Conservation (phyloP, 2,113 vertebrate genomes). For the Pollimyrus isidori region DNA sequence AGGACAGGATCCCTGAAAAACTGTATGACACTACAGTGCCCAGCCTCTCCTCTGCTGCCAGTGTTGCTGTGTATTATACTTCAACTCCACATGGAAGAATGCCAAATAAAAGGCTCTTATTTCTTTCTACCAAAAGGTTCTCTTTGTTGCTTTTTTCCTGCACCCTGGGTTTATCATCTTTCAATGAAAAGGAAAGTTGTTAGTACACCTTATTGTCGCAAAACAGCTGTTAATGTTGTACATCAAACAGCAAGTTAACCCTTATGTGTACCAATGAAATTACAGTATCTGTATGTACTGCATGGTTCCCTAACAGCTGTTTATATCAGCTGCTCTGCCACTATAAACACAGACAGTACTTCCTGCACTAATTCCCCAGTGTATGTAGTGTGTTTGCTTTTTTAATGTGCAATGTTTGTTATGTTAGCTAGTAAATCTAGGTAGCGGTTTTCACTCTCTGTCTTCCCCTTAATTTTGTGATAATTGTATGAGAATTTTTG, state of each 20-base stretch:
- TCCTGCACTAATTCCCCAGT: not conserved
- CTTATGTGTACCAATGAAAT: not conserved
- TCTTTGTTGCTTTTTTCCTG: not conserved
- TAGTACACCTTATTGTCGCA: not conserved
- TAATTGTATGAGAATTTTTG: not conserved
- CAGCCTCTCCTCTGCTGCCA: not conserved
- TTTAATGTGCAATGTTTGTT: not conserved
- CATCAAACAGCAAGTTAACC: not conserved
- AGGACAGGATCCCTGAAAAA: not conserved
- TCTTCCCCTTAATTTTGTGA: not conserved
- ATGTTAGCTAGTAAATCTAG: not conserved
- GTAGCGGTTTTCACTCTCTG: not conserved
- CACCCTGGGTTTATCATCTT: not conserved
- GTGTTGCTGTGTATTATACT: not conserved
- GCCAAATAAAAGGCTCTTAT: not conserved
- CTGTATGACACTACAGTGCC: not conserved
- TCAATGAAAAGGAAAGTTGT: not conserved
- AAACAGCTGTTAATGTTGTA: not conserved
- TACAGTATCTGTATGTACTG: not conserved
- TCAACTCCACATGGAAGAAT: not conserved
- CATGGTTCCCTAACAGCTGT: not conserved
- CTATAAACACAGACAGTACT: not conserved
- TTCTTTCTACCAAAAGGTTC: not conserved
- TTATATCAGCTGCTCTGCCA: not conserved
- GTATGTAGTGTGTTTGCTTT: not conserved